Base-by-base conservation (phyloP, 2,113 vertebrate genomes). In the Cavia porcellus region DNA sequence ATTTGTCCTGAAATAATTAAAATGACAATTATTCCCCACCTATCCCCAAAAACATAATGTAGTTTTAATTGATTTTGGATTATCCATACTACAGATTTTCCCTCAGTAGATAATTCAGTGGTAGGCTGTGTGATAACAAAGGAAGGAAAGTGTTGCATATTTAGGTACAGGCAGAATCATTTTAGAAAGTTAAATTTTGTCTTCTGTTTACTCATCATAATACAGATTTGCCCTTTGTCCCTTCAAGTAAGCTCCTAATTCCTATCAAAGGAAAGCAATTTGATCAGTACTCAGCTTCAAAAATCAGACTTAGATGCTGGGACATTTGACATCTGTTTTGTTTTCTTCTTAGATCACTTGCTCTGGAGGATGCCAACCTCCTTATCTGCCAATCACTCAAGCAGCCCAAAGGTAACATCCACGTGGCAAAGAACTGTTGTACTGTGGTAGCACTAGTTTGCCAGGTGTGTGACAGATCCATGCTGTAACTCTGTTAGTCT, bases 61-160 rank as follows among this genome's bases (percentile, higher is more conserved):
- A 92, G 81, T 98, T 95, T 96, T 96, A 98, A 97, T 97, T 97
- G 96, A 88, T 95, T 87, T 96, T 85, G 83, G 64, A 97, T 97
- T 94, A 88, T 89, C 7, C 72, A 50, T 86, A 57, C 64, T 22
- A 89, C 35, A 82, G 38, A 52, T 72, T 86, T 93, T 92, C 94
- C 80, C 85, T 89, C 80, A 77, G 80, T 57, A 93, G 57, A 87
- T 52, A 89, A 91, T 68, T 47, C 14, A 32, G 22, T 64, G 79
- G 32, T 79, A 96, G 75, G 9, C 61, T 83, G 62, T 55, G 52
- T 52, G 22, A 22, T 19, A 64, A n/a, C 15, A 47, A 15, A 68
- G 30, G 70, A 64, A 90, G n/a, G 11, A 24, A 79, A 89, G 9
- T 80, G 20, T 75, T 96, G 72, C 57, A n/a, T 66, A 86, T 19